Conservation (phyloP, 1,140 invertebrate genomes). For the Marisa cornuarietis region DNA sequence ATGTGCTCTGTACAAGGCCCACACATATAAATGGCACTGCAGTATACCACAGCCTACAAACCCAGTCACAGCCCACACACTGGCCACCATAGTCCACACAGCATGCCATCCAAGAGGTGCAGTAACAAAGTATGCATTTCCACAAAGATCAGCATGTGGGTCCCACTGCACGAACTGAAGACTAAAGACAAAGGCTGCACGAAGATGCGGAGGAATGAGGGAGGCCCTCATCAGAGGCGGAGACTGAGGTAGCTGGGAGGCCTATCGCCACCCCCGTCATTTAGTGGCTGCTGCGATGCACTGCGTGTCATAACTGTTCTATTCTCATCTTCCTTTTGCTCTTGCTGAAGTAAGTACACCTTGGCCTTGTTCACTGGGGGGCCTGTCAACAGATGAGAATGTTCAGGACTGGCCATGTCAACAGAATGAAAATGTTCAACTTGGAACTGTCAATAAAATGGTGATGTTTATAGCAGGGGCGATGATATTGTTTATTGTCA, state of each 20-base stretch:
- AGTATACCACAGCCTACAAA: neutral
- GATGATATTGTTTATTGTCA: no score
- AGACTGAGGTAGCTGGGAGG: slow-evolving; percentile 22
- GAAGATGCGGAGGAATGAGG: neutral
- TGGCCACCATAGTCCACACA: neutral
- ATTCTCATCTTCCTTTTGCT: slow-evolving; percentile 6
- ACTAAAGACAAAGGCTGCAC: neutral
- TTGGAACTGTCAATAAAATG: neutral
- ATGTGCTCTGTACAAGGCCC: no score
- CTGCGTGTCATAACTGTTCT: neutral
- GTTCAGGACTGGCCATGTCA: neutral
- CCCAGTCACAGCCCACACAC: neutral
- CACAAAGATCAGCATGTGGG: no score
- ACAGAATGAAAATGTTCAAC: neutral
- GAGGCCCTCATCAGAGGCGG: neutral
- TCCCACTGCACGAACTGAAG: neutral
- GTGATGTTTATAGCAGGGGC: neutral
- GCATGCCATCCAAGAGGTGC: neutral
- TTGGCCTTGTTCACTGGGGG: slow-evolving; percentile 60
- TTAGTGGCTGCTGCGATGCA: neutral
- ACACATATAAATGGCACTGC: no score
- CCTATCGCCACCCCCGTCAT: slow-evolving; percentile 7
- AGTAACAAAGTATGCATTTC: neutral
- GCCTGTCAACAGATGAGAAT: slow-evolving; percentile 41
- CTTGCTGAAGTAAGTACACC: slow-evolving; percentile 41